Evolutionary conservation across 2,113 vertebrate genomes (phyloP), one percentile per base, ranked within the genome.

Genomic region (Psilopsiagon aymara): DNA sequence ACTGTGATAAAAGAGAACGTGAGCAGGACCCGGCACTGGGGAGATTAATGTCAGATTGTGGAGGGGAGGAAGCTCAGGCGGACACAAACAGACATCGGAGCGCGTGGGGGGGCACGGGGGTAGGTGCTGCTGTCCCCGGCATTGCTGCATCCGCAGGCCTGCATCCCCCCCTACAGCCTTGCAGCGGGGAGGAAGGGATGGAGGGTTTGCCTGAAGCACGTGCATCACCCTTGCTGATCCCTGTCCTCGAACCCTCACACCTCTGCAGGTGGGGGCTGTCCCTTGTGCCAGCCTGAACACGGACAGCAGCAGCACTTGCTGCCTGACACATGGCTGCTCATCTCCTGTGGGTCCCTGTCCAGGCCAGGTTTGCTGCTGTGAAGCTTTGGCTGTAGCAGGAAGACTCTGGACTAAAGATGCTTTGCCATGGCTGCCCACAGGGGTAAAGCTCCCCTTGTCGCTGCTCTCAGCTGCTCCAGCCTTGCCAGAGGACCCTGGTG

Each of bases 1-100:
- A 97, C 97, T 97, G 97, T 98, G 98, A 98, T 98, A 98, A 98
- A 98, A 97, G 93, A 97, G 98, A 98, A 97, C n/a, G 82, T 98
- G 97, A 97, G 97, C 96, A 96, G 98, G 97, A 97, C 97, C 97
- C 87, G 6, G 75, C 11, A 11, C n/a, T 13, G 96, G 95, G 89
- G 96, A 98, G 98, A 98, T 98, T 98, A 97, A 98, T 98, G 98
- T 97, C 95, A 95, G 95, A 97, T 98, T 97, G 97, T 97, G 98
- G 96, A 97, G 97, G 51, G 93, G 94, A 96, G 95, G 95, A 97
- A 97, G 93, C 92, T 82, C 80, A 84, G 73, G 95, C 90, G 4
- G 94, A 97, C 89, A 97, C 86, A 94, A 92, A 92, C 94, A 97
- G 94, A 96, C 88, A 94, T 79, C 85, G 82, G 62, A 87, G 57